Evolutionary conservation across 2,888 invertebrate species (phyloP).

Genomic region (Leucophenga maculata): DNA sequence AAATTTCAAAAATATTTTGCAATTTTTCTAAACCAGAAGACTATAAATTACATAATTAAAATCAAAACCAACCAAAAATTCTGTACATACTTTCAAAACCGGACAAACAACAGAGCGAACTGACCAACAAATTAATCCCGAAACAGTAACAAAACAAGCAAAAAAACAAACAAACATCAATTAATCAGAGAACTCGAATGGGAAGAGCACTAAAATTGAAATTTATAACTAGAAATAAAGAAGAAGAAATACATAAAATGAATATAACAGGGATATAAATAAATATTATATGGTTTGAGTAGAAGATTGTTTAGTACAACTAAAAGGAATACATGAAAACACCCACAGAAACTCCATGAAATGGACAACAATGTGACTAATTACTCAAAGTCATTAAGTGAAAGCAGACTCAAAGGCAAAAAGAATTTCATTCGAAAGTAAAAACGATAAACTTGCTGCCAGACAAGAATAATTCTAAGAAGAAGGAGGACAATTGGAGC

Average conservation of each 20-base stretch:
- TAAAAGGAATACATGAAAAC: background rate
- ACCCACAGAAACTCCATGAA: background rate
- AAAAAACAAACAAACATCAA: background rate
- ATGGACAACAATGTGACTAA: conserved; percentile 6
- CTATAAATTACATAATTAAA: conserved; percentile 20
- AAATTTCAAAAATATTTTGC: too few species aligned
- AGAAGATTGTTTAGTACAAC: too few species aligned
- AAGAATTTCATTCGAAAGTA: background rate
- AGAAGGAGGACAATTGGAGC: conserved; percentile 3
- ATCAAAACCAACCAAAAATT: background rate
- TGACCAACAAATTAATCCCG: conserved; percentile 30
- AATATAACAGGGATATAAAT: background rate
- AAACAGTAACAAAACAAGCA: conserved; percentile 36
- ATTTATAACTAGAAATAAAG: background rate
- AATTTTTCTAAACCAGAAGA: too few species aligned
- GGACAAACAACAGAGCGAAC: conserved; percentile 20
- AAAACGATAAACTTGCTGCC: conserved; percentile 10
- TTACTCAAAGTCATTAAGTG: conserved; percentile 22
- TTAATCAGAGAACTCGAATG: background rate
- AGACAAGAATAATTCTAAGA: background rate
- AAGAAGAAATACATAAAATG: conserved; percentile 3
- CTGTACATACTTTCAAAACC: background rate
- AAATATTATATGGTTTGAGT: background rate
- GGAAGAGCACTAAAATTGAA: background rate
- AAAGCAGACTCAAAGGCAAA: background rate